Percentiles rank a stretch among this genome's conserved stretches.
phyloP scores from a whole-genome alignment of 2,797 vertebrate species.

The Loriculus beryllinus region DNA sequence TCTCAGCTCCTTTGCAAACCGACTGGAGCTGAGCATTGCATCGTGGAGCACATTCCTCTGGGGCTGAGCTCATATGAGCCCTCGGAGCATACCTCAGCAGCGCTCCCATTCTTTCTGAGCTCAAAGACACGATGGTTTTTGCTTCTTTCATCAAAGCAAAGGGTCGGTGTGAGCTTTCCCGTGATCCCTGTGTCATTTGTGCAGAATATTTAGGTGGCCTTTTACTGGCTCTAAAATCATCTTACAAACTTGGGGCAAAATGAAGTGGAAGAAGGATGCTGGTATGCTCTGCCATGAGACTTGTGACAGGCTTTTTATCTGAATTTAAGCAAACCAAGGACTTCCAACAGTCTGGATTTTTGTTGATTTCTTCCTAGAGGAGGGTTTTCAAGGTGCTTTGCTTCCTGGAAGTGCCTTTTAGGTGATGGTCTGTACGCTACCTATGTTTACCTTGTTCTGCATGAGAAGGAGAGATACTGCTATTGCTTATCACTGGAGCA shows the following conservation, averaged over 20 bases:
- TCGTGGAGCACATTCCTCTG: not conserved
- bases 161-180: not conserved
- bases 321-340: not conserved
- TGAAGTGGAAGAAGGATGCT: fast-evolving
- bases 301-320: not conserved
- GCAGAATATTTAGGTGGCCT: not conserved
- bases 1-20: not conserved
- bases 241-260: fast-evolving
- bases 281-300: not conserved
- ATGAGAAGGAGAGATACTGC: not conserved
- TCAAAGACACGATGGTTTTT: not conserved
- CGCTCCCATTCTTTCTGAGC: not conserved
- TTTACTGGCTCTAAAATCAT: not conserved
- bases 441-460: not conserved
- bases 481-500: not conserved
- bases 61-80: not conserved
- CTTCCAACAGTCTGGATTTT: not conserved
- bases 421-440: not conserved
- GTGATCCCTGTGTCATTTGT: not conserved
- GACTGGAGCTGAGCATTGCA: not conserved
- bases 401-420: not conserved
- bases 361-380: not conserved
- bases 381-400: not conserved
- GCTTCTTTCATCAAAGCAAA: not conserved
- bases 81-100: not conserved